phyloP scores from a whole-genome alignment of 1,140 invertebrate species.

The Megalonaias nervosa region DNA sequence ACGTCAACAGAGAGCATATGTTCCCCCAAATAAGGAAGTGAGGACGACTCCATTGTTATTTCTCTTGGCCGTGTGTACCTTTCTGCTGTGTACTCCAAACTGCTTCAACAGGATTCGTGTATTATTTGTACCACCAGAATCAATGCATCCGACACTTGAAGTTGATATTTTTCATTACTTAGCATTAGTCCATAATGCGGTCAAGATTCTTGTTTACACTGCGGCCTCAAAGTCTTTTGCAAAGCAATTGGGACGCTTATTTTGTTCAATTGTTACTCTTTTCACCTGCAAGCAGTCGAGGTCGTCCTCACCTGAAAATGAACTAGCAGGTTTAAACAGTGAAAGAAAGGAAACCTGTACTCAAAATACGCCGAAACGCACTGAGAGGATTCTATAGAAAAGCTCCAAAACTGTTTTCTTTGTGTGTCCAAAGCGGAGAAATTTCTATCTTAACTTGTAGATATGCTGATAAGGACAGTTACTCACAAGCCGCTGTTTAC shows the following conservation, averaged over 20 bases:
- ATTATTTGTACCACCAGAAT: constrained; percentile 1
- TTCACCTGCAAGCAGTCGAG: no score
- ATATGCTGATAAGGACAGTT: no score
- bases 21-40: constrained; percentile 24
- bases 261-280: neutral
- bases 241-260: neutral
- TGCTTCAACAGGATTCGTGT: constrained; percentile 3
- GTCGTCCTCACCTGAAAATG: no score
- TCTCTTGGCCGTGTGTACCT: constrained; percentile 3
- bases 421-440: no score
- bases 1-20: constrained; percentile 8
- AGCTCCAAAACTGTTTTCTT: no score
- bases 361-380: no score
- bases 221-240: constrained; percentile 20
- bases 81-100: constrained; percentile 24
- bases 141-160: neutral
- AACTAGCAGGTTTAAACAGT: no score
- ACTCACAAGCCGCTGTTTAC: no score
- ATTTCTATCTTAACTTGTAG: no score
- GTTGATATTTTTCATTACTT: constrained; percentile 22
- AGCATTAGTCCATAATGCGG: constrained; percentile 25
- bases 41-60: constrained; percentile 33
- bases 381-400: no score
- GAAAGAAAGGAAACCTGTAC: no score
- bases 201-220: constrained; percentile 26